Base-by-base conservation (phyloP, 2,797 vertebrate genomes). In the Petrocephalus sullivani region DNA sequence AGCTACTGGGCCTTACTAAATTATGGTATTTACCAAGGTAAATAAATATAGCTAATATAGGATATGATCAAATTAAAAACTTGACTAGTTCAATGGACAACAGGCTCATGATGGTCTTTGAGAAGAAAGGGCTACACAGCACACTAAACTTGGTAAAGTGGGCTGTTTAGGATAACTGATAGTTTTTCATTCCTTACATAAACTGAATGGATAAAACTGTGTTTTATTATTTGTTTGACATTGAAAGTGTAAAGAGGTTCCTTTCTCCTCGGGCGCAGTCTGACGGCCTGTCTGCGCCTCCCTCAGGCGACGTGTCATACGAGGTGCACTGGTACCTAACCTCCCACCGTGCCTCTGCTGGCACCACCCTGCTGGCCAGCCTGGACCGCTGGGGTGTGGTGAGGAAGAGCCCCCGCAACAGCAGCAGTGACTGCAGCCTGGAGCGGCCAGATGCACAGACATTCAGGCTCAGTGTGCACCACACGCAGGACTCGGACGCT, bases 241-340 rank as follows among this genome's bases (percentile, higher is more conserved):
- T 28, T 37, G 37, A 16, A 57, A 6, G 83, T 28, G 1, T 57
- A 51, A 82, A 49, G 64, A 67, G 83, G n/a, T 12, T 83, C 12
- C 83, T 33, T 54, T 21, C 6, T 12, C 4, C 37, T 54, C 3
- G 41, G 51, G 56, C 53, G 0, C n/a, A 9, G 54, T 56, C 56
- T 86, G 28, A 58, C 19, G 2, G 56, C 82, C 10, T 86, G 28
- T 46, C 33, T 46, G 2, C 8, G 19, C 37, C 16, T 41, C 19
- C 82, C 23, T 0, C 92, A 99, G 98, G 96, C 1, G 95, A 98
- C 86, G 93, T 98, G 94, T 94, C 95, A 0, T 98, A 98, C 0
- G 97, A 98, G 4, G 96, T 99, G 89, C 96, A 93, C 85, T 99
- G 98, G 98, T 97, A 96, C 90, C 96, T 95, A 1, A 93, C 91